Evolutionary conservation across 2,797 vertebrate species (phyloP).

Genomic region (Hoplostethus mediterraneus): DNA sequence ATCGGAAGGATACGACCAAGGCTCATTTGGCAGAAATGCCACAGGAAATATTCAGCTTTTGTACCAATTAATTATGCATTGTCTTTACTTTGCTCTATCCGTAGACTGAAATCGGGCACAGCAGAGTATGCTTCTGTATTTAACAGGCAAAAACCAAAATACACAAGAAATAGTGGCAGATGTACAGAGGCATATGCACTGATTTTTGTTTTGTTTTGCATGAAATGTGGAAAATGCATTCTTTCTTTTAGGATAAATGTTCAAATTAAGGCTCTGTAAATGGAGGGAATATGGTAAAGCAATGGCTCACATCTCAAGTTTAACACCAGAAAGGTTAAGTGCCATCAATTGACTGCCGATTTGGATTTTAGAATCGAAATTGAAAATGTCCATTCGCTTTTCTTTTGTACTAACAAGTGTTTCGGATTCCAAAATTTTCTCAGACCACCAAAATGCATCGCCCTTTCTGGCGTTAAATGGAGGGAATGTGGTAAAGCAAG

Average conservation of each 20-base stretch:
- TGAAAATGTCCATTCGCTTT: no score
- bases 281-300: background rate
- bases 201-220: no score
- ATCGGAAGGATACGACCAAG: conserved; percentile 59
- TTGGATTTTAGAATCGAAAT: no score
- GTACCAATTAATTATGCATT: conserved; percentile 72
- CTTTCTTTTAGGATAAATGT: background rate
- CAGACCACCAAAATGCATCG: no score
- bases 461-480: background rate
- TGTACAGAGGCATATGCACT: no score
- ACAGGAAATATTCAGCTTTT: conserved; percentile 73
- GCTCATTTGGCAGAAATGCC: conserved; percentile 71
- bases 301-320: background rate
- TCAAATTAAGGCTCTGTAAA: background rate
- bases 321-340: no score
- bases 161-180: background rate
- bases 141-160: background rate
- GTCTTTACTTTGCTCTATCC: conserved; percentile 64
- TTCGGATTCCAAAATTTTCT: no score
- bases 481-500: background rate
- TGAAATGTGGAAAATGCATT: no score
- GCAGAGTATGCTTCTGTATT: background rate
- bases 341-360: no score
- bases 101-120: conserved; percentile 24
- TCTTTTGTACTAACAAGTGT: no score